phyloP scores from a whole-genome alignment of 2,113 vertebrate species.

The Odontesthes bonariensis region DNA sequence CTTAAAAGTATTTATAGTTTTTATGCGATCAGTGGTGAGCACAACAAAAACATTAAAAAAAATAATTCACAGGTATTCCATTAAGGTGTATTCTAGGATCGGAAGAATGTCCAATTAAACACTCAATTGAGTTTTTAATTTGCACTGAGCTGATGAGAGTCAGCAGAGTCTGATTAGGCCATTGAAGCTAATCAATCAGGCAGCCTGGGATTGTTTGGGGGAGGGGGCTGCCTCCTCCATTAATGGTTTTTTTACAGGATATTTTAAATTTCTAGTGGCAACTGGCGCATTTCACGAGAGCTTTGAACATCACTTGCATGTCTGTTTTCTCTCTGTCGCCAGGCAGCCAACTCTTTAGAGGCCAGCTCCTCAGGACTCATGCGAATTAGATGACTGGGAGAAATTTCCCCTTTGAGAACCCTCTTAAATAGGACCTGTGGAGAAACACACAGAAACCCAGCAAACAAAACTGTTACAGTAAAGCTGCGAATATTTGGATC shows the following conservation, averaged over 20 bases:
- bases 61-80: too few species aligned
- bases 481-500: conserved; percentile 5
- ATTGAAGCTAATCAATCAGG: background rate
- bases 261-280: background rate
- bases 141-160: background rate
- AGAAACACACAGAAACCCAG: conserved; percentile 4
- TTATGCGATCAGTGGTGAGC: too few species aligned
- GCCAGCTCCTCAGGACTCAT: conserved; percentile 98
- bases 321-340: conserved; percentile 96
- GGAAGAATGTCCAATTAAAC: too few species aligned
- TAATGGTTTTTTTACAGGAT: background rate
- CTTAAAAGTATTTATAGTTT: too few species aligned
- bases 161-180: background rate
- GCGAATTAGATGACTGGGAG: conserved; percentile 93
- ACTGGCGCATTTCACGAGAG: background rate
- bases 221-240: background rate
- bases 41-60: too few species aligned
- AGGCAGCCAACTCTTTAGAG: conserved; percentile 97
- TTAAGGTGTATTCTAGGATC: too few species aligned
- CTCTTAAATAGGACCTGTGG: conserved; percentile 93
- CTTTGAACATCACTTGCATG: conserved; percentile 86
- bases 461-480: background rate
- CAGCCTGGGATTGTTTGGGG: too few species aligned
- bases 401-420: conserved; percentile 95
- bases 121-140: background rate